A percentile compares a stretch with the other conserved stretches of the same genome.
These are phyloP conservation scores for Drosophila sp. DNA, from an alignment of 1,140 invertebrate genomes.

Conservation along the genomic window DNA sequence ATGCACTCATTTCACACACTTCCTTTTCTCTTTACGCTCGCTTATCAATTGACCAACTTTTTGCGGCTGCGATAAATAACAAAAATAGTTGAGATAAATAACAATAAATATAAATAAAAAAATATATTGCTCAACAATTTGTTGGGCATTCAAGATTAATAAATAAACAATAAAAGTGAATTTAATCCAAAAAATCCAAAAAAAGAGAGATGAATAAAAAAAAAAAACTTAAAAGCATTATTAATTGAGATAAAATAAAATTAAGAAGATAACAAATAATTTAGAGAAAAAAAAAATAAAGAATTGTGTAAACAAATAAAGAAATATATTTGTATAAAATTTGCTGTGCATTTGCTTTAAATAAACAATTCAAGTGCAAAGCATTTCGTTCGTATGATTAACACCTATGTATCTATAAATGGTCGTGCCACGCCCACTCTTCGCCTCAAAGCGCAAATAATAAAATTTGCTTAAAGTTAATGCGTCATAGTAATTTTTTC, in stretches of 20 bases:
- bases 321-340: background rate
- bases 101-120: constrained; percentile 36
- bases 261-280: background rate
- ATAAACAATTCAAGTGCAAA: constrained; percentile 23
- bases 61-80: constrained; percentile 51
- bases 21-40: constrained; percentile 40
- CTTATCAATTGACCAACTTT: constrained; percentile 63
- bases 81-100: constrained; percentile 5
- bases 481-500: constrained; percentile 48
- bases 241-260: background rate
- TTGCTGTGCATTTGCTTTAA: constrained; percentile 12
- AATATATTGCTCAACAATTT: no score
- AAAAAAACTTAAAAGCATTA: no score
- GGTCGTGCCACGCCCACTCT: constrained; percentile 14
- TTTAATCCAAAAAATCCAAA: constrained; percentile 24
- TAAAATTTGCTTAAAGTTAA: constrained; percentile 46
- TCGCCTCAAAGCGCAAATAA: background rate
- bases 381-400: constrained; percentile 53
- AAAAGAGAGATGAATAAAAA: background rate
- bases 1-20: constrained; percentile 27
- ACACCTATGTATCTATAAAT: constrained; percentile 37
- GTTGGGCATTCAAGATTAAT: no score
- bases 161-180: no score
- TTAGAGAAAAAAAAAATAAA: background rate
- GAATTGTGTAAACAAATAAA: constrained; percentile 7